These are phyloP conservation scores for Scophthalmus maximus DNA, from an alignment of 2,113 vertebrate genomes.

Conservation along the genomic window DNA sequence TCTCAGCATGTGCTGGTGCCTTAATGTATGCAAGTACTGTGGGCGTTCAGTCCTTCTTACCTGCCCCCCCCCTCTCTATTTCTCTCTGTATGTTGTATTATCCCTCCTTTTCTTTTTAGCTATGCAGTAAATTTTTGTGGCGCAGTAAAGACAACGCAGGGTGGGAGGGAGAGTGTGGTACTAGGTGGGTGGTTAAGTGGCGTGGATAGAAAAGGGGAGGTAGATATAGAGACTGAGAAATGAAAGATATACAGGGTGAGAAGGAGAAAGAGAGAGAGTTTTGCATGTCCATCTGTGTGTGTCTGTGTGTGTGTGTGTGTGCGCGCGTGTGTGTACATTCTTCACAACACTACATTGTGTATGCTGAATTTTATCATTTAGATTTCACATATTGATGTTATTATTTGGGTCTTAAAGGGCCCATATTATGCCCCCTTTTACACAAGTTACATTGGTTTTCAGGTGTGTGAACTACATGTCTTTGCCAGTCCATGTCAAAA, in stretches of 20 bases:
- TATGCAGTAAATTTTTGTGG: slow-evolving; percentile 42
- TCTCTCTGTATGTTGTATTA: not conserved
- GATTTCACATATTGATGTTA: too few species aligned
- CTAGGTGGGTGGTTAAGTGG: slow-evolving; percentile 52
- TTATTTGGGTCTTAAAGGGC: too few species aligned
- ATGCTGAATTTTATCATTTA: slow-evolving; percentile 6
- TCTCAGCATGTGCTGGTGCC: slow-evolving; percentile 45
- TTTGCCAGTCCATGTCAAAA: too few species aligned
- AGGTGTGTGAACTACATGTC: too few species aligned
- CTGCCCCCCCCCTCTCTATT: slow-evolving; percentile 43
- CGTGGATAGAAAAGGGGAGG: slow-evolving; percentile 9
- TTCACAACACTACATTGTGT: slow-evolving; percentile 1
- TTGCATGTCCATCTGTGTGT: slow-evolving; percentile 21
- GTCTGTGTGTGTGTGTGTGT: not conserved
- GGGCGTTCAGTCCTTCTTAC: slow-evolving; percentile 61
- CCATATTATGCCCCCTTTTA: too few species aligned
- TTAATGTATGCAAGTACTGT: slow-evolving; percentile 60
- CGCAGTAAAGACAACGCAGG: slow-evolving; percentile 31
- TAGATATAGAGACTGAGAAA: too few species aligned
- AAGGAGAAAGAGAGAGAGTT: too few species aligned
- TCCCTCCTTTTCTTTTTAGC: slow-evolving; percentile 29
- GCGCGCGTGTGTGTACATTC: not conserved
- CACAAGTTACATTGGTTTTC: too few species aligned
- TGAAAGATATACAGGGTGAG: too few species aligned
- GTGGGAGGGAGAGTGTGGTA: not conserved